A percentile compares a stretch with the other conserved stretches of the same genome.
Conservation (phyloP, 2,113 vertebrate species). For the Gallinago undulata region DNA sequence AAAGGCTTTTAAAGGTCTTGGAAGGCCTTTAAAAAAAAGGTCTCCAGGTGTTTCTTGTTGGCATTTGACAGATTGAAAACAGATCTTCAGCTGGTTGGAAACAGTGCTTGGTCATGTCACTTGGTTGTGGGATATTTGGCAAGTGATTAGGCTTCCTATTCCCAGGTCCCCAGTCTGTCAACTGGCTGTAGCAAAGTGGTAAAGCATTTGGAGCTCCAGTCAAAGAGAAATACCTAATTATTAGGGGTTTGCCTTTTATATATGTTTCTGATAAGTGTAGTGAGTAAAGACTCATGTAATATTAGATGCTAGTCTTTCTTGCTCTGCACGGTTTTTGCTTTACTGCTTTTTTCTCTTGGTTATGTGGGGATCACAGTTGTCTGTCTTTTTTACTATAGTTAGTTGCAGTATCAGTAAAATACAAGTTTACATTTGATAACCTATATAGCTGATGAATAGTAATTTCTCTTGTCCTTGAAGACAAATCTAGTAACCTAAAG, state of each 20-base stretch:
- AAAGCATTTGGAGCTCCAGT: neutral
- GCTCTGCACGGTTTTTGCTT: rapidly evolving
- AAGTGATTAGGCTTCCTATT: neutral
- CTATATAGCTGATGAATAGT: neutral
- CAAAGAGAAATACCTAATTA: neutral
- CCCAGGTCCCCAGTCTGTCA: neutral
- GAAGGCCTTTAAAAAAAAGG: neutral
- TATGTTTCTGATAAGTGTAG: neutral
- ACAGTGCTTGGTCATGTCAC: neutral
- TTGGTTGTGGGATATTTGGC: conserved; percentile 1
- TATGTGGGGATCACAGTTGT: neutral
- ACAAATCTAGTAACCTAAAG: neutral
- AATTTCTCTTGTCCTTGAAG: neutral
- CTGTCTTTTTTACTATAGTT: neutral
- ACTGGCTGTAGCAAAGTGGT: neutral
- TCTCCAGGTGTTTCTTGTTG: conserved; percentile 14
- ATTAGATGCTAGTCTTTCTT: neutral
- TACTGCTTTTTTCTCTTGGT: neutral
- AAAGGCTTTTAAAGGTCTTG: neutral
- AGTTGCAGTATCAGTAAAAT: neutral
- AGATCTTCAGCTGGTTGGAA: neutral
- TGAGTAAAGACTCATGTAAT: rapidly evolving
- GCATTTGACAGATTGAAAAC: conserved; percentile 6
- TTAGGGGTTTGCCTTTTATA: neutral
- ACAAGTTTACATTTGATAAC: neutral